Evolutionary conservation across 2,113 vertebrate species (phyloP), one percentile per base, ranked within the genome.

Genomic region (Cathartes aura): DNA sequence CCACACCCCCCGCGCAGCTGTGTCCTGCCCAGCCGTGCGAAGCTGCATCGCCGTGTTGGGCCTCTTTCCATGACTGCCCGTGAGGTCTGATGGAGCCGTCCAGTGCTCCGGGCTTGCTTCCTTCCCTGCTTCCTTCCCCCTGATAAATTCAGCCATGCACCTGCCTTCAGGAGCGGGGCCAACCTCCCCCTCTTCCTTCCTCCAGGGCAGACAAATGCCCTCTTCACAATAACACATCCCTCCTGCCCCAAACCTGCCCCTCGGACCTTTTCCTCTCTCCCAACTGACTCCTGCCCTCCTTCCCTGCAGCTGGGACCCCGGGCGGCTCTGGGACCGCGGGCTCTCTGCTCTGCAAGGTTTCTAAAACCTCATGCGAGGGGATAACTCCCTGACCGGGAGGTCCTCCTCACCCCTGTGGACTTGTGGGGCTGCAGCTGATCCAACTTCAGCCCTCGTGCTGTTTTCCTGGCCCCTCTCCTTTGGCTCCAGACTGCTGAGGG

Each of bases 61-160:
- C 84, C 76, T 72, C 84, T 82, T 89, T 42, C 91, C 52, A 9
- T 71, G 75, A 15, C 75, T 1, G 9, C 59, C 34, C 2, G 0
- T 12, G 64, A 83, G 89, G 42, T 22, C 63, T 0, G 1, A 16
- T 13, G 56, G 89, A 89, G 72, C 89, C 21, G 1, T 32, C 75
- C 83, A 10, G 72, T 0, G 1, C 64, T 74, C 78, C 0, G 0
- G 66, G 76, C 81, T 87, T 6, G 2, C 81, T 97, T 96, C 97
- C 95, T 85, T 89, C 91, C 60, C 82, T 1, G 34, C 87, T 97
- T 97, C 96, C 97, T 97, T 95, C 93, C 97, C 52, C 43, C 1
- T 3, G 85, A 90, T 82, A 91, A 97, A 94, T 72, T 45, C 90
- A 90, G 95, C 92, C 10, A 0, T 79, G 83, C 94, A 97, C 95